These are phyloP conservation scores for Abscondita cerata DNA, from an alignment of 2,888 invertebrate genomes.

Conservation along the genomic window DNA sequence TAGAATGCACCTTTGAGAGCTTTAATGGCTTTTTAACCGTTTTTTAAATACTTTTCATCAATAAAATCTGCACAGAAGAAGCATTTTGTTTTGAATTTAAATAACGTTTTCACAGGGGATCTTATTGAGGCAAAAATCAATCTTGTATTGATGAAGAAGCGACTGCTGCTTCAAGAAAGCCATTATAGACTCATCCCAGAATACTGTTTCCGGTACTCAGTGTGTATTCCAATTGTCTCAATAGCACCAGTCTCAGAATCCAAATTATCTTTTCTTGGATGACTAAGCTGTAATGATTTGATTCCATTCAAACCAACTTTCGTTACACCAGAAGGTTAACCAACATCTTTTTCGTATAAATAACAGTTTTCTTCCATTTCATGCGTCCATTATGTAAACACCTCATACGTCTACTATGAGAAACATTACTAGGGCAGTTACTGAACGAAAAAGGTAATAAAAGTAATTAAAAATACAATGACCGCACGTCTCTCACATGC, in stretches of 20 bases:
- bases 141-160: conserved; percentile 4
- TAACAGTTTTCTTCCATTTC: background rate
- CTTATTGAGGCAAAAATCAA: background rate
- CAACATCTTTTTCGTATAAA: background rate
- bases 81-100: conserved; percentile 4
- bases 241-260: background rate
- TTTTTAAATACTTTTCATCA: no score
- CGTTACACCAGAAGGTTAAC: conserved; percentile 3
- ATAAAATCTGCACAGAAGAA: conserved; percentile 2
- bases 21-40: no score
- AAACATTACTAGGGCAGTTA: no score
- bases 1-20: background rate
- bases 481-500: no score
- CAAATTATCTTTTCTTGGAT: background rate
- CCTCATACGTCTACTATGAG: no score
- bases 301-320: background rate
- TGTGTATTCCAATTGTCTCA: background rate
- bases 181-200: background rate
- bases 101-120: no score
- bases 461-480: no score
- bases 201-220: background rate
- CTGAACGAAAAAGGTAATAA: no score
- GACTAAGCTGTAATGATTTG: conserved; percentile 1
- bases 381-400: no score
- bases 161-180: background rate